A percentile compares a stretch with the other conserved stretches of the same genome.
Evolutionary conservation across 2,888 invertebrate species (phyloP).

Genomic region (Tanytarsus gracilentus): DNA sequence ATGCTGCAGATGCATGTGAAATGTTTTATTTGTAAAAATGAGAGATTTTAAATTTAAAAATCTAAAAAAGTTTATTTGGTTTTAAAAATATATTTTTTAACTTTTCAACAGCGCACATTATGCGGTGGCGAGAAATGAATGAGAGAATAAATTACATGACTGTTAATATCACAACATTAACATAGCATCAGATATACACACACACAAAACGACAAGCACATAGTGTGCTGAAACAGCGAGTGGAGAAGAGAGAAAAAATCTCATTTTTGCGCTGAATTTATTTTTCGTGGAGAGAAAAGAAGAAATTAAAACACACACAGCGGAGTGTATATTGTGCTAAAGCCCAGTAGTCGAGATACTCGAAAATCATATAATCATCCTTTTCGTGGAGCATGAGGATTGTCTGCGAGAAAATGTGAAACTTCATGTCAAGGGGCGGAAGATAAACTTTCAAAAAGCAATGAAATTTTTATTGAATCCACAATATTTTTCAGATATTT

Average conservation of each 20-base stretch:
- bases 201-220: too few species aligned
- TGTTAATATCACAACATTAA: slow-evolving; percentile 24
- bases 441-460: too few species aligned
- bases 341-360: slow-evolving; percentile 18
- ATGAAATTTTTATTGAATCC: too few species aligned
- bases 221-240: too few species aligned
- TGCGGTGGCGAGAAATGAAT: neutral
- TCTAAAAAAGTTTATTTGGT: too few species aligned
- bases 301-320: neutral
- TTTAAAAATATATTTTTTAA: neutral
- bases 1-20: neutral
- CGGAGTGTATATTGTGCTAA: neutral
- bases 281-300: neutral
- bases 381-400: too few species aligned
- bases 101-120: neutral
- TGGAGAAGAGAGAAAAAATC: slow-evolving; percentile 1
- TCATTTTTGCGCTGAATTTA: too few species aligned
- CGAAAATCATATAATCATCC: slow-evolving; percentile 14
- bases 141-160: slow-evolving; percentile 19
- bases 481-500: too few species aligned
- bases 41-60: too few species aligned
- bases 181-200: slow-evolving; percentile 4
- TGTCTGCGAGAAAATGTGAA: too few species aligned
- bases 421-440: too few species aligned
- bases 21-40: neutral